Conservation (phyloP, 2,888 invertebrate species). For the Anaspis maculata region DNA sequence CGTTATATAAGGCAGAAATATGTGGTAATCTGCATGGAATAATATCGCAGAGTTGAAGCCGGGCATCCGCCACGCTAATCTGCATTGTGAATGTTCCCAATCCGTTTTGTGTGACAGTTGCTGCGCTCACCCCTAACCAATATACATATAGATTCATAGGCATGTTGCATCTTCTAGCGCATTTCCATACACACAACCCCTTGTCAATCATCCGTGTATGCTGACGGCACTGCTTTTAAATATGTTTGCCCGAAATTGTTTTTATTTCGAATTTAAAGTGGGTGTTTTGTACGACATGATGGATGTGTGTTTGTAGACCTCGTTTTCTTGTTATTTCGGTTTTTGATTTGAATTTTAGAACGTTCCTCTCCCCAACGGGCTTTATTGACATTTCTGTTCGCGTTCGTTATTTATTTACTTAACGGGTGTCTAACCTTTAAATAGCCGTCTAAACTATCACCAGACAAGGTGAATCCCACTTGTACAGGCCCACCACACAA, state of each 20-base stretch:
- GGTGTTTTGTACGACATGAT: slow-evolving; percentile 40
- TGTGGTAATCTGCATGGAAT: slow-evolving; percentile 15
- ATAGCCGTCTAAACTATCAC: slow-evolving; percentile 10
- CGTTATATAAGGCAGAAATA: slow-evolving; percentile 4
- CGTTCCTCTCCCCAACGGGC: slow-evolving; percentile 2
- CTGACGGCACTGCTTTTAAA: slow-evolving; percentile 41
- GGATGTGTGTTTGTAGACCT: slow-evolving; percentile 39
- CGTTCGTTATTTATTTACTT: slow-evolving; percentile 15
- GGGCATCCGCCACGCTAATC: slow-evolving; percentile 25
- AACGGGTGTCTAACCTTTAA: slow-evolving; percentile 12
- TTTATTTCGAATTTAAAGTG: slow-evolving; percentile 44
- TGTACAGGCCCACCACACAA: slow-evolving; percentile 2
- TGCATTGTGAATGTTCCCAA: slow-evolving; percentile 33
- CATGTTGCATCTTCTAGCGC: slow-evolving; percentile 32
- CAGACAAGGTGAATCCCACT: slow-evolving; percentile 10
- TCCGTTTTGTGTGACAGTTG: slow-evolving; percentile 35
- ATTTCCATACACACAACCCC: slow-evolving; percentile 38
- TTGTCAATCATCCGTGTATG: slow-evolving; percentile 38
- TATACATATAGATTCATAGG: slow-evolving; percentile 38
- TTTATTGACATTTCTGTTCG: slow-evolving; percentile 12
- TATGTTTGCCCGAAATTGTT: slow-evolving; percentile 43
- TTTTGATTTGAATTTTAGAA: slow-evolving; percentile 39
- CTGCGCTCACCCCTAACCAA: slow-evolving; percentile 29
- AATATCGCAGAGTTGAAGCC: slow-evolving; percentile 6
- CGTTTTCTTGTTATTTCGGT: slow-evolving; percentile 40